Conservation (phyloP, 2,888 invertebrate genomes). For the Harpagoxenus sublaevis region DNA sequence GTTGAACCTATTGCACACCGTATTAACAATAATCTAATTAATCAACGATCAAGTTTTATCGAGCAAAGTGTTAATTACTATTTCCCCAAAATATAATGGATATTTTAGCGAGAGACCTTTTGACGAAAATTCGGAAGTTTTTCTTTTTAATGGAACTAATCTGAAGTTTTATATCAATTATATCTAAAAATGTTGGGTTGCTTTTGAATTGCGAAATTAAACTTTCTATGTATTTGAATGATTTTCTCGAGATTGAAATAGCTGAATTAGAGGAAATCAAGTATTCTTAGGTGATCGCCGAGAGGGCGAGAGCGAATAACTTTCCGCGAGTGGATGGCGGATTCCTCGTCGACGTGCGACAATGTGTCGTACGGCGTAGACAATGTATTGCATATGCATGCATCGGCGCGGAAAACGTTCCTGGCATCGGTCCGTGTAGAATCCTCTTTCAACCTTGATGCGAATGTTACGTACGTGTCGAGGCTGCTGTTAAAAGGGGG, state of each 20-base stretch:
- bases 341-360: slow-evolving; percentile 62
- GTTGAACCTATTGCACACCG: slow-evolving; percentile 8
- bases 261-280: neutral
- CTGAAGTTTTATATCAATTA: neutral
- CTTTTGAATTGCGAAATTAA: neutral
- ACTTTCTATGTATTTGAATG: neutral
- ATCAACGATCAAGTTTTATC: neutral
- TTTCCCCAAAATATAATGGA: neutral
- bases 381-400: slow-evolving; percentile 68
- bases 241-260: slow-evolving; percentile 7
- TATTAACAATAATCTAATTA: slow-evolving; percentile 12
- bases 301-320: slow-evolving; percentile 43
- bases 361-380: slow-evolving; percentile 56
- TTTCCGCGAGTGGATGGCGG: slow-evolving; percentile 48
- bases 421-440: slow-evolving; percentile 62
- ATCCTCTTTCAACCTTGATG: slow-evolving; percentile 64
- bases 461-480: slow-evolving; percentile 66
- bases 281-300: slow-evolving; percentile 32
- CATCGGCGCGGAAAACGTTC: slow-evolving; percentile 53
- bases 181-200: neutral
- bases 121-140: neutral
- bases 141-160: neutral
- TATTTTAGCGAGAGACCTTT: neutral
- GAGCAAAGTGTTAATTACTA: neutral
- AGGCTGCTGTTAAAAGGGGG: slow-evolving; percentile 55